Conservation (phyloP, 2,888 invertebrate genomes). For the Helleia helle region DNA sequence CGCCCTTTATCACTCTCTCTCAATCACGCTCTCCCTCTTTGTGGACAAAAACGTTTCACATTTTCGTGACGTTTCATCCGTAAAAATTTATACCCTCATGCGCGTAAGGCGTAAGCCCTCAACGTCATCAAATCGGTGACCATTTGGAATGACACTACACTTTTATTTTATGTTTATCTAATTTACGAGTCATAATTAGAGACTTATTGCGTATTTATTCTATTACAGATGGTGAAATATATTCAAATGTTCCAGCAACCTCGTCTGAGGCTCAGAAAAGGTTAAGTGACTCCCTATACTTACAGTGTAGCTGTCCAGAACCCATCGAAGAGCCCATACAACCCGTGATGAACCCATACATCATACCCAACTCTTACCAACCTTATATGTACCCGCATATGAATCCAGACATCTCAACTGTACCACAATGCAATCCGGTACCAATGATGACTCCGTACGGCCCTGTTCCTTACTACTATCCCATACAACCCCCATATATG, state of each 20-base stretch:
- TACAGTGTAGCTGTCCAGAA: constrained; percentile 33
- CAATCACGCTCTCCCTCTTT: too few species aligned
- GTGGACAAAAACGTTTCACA: too few species aligned
- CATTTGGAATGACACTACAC: too few species aligned
- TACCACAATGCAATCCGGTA: constrained; percentile 34
- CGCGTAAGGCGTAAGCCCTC: too few species aligned
- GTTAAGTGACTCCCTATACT: constrained; percentile 31
- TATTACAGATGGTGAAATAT: constrained; percentile 51
- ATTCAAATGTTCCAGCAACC: constrained; percentile 50
- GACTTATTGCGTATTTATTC: too few species aligned
- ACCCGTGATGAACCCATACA: constrained; percentile 31
- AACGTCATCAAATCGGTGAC: too few species aligned
- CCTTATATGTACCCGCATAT: constrained; percentile 41
- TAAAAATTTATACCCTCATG: too few species aligned
- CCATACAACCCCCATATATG: constrained; percentile 61
- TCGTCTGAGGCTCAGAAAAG: constrained; percentile 32
- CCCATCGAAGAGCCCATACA: constrained; percentile 35
- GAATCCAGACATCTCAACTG: constrained; percentile 34
- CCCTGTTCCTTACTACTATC: constrained; percentile 56
- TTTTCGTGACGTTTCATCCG: too few species aligned
- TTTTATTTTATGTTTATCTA: too few species aligned
- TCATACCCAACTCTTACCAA: constrained; percentile 34
- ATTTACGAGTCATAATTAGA: too few species aligned
- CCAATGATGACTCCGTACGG: constrained; percentile 54
- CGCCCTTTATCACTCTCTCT: too few species aligned